Conservation (phyloP, 2,113 vertebrate genomes). For the Falco punctatus region DNA sequence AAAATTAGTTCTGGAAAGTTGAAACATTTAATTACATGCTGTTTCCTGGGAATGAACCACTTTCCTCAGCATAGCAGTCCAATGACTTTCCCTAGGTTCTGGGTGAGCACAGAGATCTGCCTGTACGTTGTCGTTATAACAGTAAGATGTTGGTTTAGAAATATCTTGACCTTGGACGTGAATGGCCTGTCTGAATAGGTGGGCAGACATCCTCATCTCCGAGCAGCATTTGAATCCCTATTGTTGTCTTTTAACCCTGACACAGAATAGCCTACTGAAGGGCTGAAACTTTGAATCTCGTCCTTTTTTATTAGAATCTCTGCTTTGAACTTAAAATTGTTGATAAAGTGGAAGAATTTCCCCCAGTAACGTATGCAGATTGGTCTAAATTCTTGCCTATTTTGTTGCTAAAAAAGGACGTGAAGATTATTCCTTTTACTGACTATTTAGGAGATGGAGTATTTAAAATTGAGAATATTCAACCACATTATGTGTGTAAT, state of each 20-base stretch:
- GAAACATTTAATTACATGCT: slow-evolving; percentile 11
- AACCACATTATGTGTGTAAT: neutral
- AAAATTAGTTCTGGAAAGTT: slow-evolving; percentile 46
- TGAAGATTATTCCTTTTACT: neutral
- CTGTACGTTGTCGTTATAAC: neutral
- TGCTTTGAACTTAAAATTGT: neutral
- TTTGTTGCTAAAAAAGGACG: neutral
- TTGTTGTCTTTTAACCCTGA: neutral
- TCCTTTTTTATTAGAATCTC: neutral
- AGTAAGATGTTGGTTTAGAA: neutral
- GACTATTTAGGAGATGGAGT: neutral
- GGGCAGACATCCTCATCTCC: neutral
- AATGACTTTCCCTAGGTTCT: neutral
- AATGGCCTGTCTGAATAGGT: neutral
- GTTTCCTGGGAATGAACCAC: neutral
- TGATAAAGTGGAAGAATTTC: neutral
- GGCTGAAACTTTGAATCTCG: neutral
- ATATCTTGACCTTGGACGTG: neutral
- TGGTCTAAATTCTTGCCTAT: neutral
- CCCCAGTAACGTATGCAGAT: neutral
- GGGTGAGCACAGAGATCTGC: neutral
- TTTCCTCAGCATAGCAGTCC: accelerated
- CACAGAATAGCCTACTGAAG: neutral
- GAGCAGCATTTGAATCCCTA: neutral
- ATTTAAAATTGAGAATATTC: neutral